These are phyloP conservation scores for Chloroceryle aenea DNA, from an alignment of 2,113 vertebrate species.

Conservation along the genomic window DNA sequence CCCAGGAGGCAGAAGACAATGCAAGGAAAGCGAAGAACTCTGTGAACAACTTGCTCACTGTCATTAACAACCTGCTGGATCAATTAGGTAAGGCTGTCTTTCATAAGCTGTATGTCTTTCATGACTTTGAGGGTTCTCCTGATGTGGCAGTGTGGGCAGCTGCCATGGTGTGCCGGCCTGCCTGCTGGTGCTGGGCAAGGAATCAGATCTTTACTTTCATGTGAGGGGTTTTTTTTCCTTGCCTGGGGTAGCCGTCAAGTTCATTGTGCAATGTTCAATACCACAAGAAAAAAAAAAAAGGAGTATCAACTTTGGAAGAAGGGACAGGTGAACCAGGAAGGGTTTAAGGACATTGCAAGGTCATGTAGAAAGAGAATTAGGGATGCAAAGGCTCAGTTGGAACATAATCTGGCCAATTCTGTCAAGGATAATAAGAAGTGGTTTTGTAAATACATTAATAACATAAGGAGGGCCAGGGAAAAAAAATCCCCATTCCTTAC, in stretches of 20 bases:
- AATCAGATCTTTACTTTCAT: neutral
- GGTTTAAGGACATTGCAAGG: too few species aligned
- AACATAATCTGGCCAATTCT: too few species aligned
- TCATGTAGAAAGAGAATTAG: too few species aligned
- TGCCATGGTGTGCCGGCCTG: neutral
- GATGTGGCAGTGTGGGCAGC: neutral
- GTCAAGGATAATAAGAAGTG: too few species aligned
- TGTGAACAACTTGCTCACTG: constrained; percentile 84
- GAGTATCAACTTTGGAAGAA: too few species aligned
- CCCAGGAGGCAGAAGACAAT: constrained; percentile 92
- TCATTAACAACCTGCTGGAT: constrained; percentile 85
- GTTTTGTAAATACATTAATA: too few species aligned
- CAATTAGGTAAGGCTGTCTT: constrained; percentile 83
- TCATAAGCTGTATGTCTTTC: neutral
- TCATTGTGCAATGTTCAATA: neutral
- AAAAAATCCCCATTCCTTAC: too few species aligned
- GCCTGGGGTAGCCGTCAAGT: neutral
- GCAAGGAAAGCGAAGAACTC: constrained; percentile 94
- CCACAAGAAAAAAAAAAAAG: too few species aligned
- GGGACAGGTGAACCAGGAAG: too few species aligned
- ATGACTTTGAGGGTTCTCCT: neutral
- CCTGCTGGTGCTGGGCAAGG: fast-evolving
- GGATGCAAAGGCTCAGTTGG: too few species aligned
- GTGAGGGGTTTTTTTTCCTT: neutral
- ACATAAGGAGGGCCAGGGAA: too few species aligned